Percentiles rank a stretch among this genome's conserved stretches.
These are phyloP conservation scores for Siniperca scherzeri DNA, from an alignment of 2,797 vertebrate genomes.

Conservation along the genomic window DNA sequence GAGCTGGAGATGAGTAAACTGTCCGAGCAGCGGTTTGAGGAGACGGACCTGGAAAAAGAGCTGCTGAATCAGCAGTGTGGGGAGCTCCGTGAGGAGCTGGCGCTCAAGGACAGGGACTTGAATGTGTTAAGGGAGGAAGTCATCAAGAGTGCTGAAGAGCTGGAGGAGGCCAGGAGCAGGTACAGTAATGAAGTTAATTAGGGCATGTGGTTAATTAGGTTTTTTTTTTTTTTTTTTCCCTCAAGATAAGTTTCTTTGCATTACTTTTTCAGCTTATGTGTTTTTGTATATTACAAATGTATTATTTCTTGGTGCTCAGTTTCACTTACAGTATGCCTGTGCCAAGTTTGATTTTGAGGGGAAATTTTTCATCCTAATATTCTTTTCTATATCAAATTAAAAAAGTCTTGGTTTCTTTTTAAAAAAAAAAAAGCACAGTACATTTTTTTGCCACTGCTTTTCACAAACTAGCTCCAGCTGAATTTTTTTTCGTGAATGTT, in stretches of 20 bases:
- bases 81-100: conserved; percentile 84
- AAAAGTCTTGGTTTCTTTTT: background rate
- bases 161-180: conserved; percentile 84
- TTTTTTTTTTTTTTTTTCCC: background rate
- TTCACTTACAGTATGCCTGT: background rate
- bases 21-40: conserved; percentile 56
- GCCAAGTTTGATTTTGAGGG: background rate
- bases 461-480: background rate
- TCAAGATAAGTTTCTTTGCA: background rate
- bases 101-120: conserved; percentile 80
- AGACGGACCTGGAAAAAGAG: conserved; percentile 71
- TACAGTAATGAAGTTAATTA: conserved; percentile 33
- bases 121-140: conserved; percentile 82
- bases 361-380: background rate
- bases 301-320: background rate
- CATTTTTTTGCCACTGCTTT: background rate
- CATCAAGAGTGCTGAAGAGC: conserved; percentile 75
- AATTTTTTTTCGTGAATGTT: background rate
- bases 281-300: background rate
- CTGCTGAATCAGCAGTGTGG: conserved; percentile 81
- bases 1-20: conserved; percentile 64
- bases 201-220: background rate
- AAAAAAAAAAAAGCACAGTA: background rate
- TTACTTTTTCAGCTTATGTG: background rate
- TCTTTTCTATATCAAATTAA: background rate